Percentiles rank a stretch among this genome's conserved stretches.
These are phyloP conservation scores for Trichogramma dendrolimi DNA, from an alignment of 2,888 invertebrate genomes.

Conservation along the genomic window DNA sequence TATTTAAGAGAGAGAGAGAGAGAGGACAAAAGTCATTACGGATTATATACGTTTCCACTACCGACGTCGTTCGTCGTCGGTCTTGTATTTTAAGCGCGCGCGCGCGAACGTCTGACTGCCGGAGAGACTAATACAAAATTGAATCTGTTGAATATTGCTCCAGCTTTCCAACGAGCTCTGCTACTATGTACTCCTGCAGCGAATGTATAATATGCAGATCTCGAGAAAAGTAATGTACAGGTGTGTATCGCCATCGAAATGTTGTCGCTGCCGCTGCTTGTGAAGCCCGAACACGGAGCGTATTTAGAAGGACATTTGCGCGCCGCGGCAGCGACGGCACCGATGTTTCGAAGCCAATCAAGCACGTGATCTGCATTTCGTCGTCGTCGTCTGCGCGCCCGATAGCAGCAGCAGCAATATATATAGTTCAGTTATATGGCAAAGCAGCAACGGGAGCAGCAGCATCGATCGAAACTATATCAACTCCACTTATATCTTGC, in stretches of 20 bases:
- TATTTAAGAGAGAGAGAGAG: too few relatives aligned
- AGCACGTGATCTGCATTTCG: slow-evolving; percentile 42
- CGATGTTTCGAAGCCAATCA: slow-evolving; percentile 34
- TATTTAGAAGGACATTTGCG: slow-evolving; percentile 22
- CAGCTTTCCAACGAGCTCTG: too few relatives aligned
- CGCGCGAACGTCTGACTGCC: too few relatives aligned
- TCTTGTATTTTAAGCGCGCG: too few relatives aligned
- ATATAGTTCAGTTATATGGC: background rate
- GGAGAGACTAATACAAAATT: too few relatives aligned
- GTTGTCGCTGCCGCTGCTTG: background rate
- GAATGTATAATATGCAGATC: slow-evolving; percentile 8
- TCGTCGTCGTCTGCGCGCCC: slow-evolving; percentile 8
- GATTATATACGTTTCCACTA: too few relatives aligned
- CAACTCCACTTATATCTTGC: background rate
- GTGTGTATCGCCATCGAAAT: too few relatives aligned
- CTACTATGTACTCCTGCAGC: background rate
- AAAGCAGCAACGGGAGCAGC: background rate
- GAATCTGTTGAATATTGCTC: too few relatives aligned
- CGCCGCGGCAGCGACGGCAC: background rate
- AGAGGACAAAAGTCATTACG: too few relatives aligned
- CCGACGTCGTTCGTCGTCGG: too few relatives aligned
- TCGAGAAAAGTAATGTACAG: background rate
- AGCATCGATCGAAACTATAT: slow-evolving; percentile 5
- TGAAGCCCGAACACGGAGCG: slow-evolving; percentile 9
- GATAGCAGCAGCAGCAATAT: slow-evolving; percentile 10